Percentiles rank a stretch among this genome's conserved stretches.
These are phyloP conservation scores for Lasioglossum oenotherae DNA, from an alignment of 2,888 invertebrate species.

Conservation along the genomic window DNA sequence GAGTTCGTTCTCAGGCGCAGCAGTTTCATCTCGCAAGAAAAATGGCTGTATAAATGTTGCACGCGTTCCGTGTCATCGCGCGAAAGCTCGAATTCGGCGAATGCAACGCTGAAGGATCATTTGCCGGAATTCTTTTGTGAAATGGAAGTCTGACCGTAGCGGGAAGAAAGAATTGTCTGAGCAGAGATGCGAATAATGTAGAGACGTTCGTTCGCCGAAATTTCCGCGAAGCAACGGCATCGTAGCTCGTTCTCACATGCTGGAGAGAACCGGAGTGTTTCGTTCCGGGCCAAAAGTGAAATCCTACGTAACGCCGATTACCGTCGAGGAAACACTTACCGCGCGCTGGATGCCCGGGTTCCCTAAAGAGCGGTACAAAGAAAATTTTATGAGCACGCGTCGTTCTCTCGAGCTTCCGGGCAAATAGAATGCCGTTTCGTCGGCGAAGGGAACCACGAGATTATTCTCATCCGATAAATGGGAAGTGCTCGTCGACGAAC, in stretches of 20 bases:
- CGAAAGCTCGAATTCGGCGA: neutral
- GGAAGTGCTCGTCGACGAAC: constrained; percentile 17
- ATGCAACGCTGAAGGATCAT: neutral
- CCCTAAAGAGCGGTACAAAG: constrained; percentile 30
- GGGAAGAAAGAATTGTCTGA: neutral
- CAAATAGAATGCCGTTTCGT: constrained; percentile 12
- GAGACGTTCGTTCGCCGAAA: neutral
- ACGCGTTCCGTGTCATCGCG: neutral
- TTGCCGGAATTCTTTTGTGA: neutral
- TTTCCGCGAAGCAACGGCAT: neutral
- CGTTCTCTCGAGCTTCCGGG: constrained; percentile 17
- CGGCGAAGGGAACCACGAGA: constrained; percentile 22
- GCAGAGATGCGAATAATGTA: neutral
- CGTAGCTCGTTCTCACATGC: constrained; percentile 1
- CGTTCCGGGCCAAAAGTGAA: constrained; percentile 18
- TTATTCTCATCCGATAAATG: constrained; percentile 46
- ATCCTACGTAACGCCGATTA: constrained; percentile 41
- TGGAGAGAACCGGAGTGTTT: neutral
- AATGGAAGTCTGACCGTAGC: neutral
- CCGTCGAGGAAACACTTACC: constrained; percentile 34
- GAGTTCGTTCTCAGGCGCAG: neutral
- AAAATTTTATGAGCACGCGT: constrained; percentile 41
- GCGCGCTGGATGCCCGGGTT: constrained; percentile 8
- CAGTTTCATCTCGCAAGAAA: neutral
- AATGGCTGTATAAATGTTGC: neutral